Evolutionary conservation across 2,888 invertebrate genomes (phyloP).

Genomic region (Belgica antarctica): DNA sequence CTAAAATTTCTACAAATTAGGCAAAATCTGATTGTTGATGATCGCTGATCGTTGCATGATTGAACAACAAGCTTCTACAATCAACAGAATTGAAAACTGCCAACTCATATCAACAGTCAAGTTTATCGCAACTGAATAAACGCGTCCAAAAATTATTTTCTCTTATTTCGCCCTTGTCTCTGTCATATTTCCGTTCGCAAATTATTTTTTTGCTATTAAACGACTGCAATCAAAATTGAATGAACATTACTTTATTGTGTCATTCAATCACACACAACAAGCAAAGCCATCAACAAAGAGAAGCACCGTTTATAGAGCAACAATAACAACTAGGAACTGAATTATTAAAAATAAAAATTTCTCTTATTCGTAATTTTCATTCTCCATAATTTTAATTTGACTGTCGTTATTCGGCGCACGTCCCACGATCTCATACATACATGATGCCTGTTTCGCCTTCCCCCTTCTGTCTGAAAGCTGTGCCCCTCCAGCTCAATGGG

Average conservation of each 20-base stretch:
- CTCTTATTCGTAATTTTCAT: slow-evolving; percentile 36
- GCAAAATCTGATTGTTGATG: no score
- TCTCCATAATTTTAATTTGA: slow-evolving; percentile 38
- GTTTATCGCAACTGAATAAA: no score
- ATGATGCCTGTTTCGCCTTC: slow-evolving; percentile 5
- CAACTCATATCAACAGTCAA: no score
- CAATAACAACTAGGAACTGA: slow-evolving; percentile 22
- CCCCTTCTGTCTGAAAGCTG: slow-evolving; percentile 20
- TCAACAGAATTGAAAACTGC: no score
- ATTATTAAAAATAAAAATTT: slow-evolving; percentile 41
- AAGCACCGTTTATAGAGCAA: slow-evolving; percentile 10
- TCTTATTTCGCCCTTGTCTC: no score
- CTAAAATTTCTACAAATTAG: no score
- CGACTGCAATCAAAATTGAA: slow-evolving; percentile 20
- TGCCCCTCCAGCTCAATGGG: slow-evolving; percentile 12
- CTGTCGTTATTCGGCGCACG: slow-evolving; percentile 32
- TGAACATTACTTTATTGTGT: slow-evolving; percentile 26
- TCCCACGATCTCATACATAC: slow-evolving; percentile 31
- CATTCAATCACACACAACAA: slow-evolving; percentile 25
- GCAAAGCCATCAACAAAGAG: neutral
- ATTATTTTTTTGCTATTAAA: neutral
- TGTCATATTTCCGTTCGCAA: no score
- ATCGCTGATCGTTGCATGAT: no score
- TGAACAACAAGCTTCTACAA: no score
- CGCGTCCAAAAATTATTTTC: no score